Percentiles rank a stretch among this genome's conserved stretches.
Conservation (phyloP, 2,113 vertebrate species). For the Ovis aries region ARS-UI_Ramb_v3.0 NC_056078.1:5024501-5025000, state of each 20-base stretch:
- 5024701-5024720: no score
- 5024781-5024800: constrained; percentile 33
- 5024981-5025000: not conserved
- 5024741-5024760: not conserved
- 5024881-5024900: not conserved
- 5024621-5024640: no score
- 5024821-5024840: constrained; percentile 19
- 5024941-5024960: not conserved
- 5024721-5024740: not conserved
- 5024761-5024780: constrained; percentile 50
- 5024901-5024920: not conserved
- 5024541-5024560: no score
- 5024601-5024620: no score
- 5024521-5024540: no score
- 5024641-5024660: no score
- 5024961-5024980: not conserved
- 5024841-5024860: not conserved
- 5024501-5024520: no score
- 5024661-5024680: no score
- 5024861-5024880: not conserved
- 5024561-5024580: no score
- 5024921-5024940: not conserved
- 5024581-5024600: no score
- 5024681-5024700: no score
- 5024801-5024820: constrained; percentile 48